These are phyloP conservation scores for Vidua chalybeata DNA, from an alignment of 2,113 vertebrate species.

Conservation along the genomic window DNA sequence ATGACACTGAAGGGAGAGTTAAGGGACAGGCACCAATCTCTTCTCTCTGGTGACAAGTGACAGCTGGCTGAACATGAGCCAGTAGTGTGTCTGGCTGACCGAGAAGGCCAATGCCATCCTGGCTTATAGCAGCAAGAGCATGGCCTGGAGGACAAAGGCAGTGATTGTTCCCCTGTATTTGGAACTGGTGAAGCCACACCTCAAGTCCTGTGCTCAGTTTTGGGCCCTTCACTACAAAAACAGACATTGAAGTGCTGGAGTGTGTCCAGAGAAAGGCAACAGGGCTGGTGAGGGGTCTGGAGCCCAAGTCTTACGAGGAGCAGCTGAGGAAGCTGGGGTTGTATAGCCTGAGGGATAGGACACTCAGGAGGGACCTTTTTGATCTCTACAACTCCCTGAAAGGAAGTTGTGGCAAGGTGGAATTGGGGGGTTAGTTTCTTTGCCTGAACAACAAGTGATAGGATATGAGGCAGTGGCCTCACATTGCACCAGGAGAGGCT, in stretches of 20 bases:
- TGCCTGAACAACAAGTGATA: not conserved
- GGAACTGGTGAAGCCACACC: not conserved
- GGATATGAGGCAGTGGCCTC: not conserved
- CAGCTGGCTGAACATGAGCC: not conserved
- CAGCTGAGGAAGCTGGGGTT: not conserved
- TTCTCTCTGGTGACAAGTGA: not conserved
- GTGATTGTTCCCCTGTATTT: not conserved
- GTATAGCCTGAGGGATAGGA: not conserved
- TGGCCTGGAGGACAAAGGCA: not conserved
- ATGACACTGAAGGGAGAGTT: not conserved
- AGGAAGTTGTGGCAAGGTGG: accelerated
- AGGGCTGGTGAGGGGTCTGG: not conserved
- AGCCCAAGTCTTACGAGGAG: not conserved
- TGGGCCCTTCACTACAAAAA: not conserved
- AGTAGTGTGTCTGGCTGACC: not conserved
- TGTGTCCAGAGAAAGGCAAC: not conserved
- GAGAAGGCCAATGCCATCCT: not conserved
- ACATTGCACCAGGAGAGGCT: accelerated
- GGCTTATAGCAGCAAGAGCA: not conserved
- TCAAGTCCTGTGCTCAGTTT: not conserved
- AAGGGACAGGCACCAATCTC: not conserved
- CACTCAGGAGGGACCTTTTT: not conserved
- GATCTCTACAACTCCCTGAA: not conserved
- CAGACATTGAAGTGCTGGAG: not conserved
- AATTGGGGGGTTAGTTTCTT: not conserved